Conservation (phyloP, 2,113 vertebrate genomes). For the Triplophysa rosa region DNA sequence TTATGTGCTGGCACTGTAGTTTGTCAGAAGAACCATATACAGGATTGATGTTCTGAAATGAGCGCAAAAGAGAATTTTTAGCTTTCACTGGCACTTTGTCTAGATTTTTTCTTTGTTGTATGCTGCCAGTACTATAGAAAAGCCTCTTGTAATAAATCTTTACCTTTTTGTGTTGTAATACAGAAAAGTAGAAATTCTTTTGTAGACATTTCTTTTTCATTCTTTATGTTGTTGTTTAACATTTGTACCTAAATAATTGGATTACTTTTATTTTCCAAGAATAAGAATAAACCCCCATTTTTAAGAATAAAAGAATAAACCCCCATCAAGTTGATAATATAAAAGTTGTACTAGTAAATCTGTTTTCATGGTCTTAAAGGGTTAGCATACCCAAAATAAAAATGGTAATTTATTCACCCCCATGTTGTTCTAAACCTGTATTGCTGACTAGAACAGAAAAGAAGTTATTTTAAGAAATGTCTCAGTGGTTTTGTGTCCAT, state of each 20-base stretch:
- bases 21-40: constrained; percentile 60
- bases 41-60: constrained; percentile 66
- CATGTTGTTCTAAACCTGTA: too few relatives aligned
- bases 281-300: too few relatives aligned
- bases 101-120: constrained; percentile 53
- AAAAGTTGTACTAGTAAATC: constrained; percentile 22
- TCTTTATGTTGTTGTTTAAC: constrained; percentile 47
- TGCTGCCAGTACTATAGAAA: constrained; percentile 60
- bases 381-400: too few relatives aligned
- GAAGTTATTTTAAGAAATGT: too few relatives aligned
- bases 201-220: constrained; percentile 59
- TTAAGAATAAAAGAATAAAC: too few relatives aligned
- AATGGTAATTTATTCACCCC: too few relatives aligned
- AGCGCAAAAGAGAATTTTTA: constrained; percentile 57
- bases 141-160: constrained; percentile 57
- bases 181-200: constrained; percentile 64
- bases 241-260: constrained; percentile 43
- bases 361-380: background rate
- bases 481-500: too few relatives aligned
- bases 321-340: constrained; percentile 16
- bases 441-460: too few relatives aligned
- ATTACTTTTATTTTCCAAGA: constrained; percentile 34
- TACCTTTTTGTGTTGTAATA: constrained; percentile 60
- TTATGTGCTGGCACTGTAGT: constrained; percentile 63
- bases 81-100: constrained; percentile 67